phyloP scores from a whole-genome alignment of 2,888 invertebrate genomes.

The Erebia aethiops region DNA sequence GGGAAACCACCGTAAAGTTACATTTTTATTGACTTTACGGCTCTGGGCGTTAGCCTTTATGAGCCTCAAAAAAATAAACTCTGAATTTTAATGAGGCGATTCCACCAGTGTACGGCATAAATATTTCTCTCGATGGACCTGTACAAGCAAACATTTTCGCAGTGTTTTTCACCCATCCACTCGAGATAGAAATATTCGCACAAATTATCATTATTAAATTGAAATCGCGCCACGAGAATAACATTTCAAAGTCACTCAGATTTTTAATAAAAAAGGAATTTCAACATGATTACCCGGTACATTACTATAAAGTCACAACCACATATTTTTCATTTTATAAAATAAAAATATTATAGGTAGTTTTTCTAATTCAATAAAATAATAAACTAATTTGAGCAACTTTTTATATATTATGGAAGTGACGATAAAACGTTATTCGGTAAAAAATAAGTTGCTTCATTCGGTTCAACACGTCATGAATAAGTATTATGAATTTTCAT shows the following conservation, averaged over 20 bases:
- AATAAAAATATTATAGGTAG: slow-evolving; percentile 47
- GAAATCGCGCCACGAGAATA: slow-evolving; percentile 51
- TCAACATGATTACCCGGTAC: slow-evolving; percentile 53
- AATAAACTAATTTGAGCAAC: slow-evolving; percentile 74
- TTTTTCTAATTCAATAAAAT: slow-evolving; percentile 52
- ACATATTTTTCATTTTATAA: slow-evolving; percentile 55
- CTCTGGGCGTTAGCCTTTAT: not conserved
- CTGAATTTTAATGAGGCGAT: slow-evolving; percentile 20
- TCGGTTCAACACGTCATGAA: no score
- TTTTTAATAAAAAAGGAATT: slow-evolving; percentile 62
- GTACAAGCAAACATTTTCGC: no score
- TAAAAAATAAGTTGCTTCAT: not conserved
- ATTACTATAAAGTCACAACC: slow-evolving; percentile 71
- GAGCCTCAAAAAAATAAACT: slow-evolving; percentile 22
- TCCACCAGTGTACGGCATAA: no score
- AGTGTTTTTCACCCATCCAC: no score
- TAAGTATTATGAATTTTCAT: no score
- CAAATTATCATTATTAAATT: no score
- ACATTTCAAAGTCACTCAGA: slow-evolving; percentile 70
- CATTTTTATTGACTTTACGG: not conserved
- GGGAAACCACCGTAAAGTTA: not conserved
- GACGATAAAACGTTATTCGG: slow-evolving; percentile 76
- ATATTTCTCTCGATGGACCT: no score
- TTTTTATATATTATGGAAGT: slow-evolving; percentile 53
- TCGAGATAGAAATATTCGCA: no score